Percentiles rank a stretch among this genome's conserved stretches.
Conservation (phyloP, 1,140 invertebrate species). For the Listronotus oregonensis region DNA sequence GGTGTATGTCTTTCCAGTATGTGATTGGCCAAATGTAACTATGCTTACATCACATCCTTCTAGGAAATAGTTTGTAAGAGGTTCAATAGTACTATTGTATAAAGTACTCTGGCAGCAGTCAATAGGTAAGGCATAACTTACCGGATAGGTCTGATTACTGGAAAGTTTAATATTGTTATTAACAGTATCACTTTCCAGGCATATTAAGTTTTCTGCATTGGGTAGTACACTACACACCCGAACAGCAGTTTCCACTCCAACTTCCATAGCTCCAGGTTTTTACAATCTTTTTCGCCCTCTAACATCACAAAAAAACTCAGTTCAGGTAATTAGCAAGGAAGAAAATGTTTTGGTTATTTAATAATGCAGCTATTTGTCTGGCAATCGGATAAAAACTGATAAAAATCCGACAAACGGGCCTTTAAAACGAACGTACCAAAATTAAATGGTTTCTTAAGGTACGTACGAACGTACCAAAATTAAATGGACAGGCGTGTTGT, state of each 20-base stretch:
- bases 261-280: constrained; percentile 45
- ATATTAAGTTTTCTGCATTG: constrained; percentile 56
- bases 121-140: constrained; percentile 65
- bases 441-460: no score
- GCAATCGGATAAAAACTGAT: no score
- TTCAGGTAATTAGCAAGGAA: no score
- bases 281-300: not conserved
- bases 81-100: constrained; percentile 57
- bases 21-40: constrained; percentile 77
- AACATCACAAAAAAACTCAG: no score
- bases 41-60: constrained; percentile 76
- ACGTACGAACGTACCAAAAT: no score
- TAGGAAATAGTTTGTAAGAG: constrained; percentile 65
- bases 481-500: no score
- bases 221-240: constrained; percentile 44
- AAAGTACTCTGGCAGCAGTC: constrained; percentile 59
- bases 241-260: constrained; percentile 52
- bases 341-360: no score
- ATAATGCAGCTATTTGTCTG: no score
- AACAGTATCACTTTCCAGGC: constrained; percentile 60
- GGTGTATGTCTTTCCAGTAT: constrained; percentile 79
- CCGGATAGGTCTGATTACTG: constrained; percentile 62
- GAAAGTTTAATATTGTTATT: constrained; percentile 63
- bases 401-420: no score
- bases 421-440: no score